These are phyloP conservation scores for Coelopa frigida DNA, from an alignment of 1,140 invertebrate species.

Conservation along the genomic window DNA sequence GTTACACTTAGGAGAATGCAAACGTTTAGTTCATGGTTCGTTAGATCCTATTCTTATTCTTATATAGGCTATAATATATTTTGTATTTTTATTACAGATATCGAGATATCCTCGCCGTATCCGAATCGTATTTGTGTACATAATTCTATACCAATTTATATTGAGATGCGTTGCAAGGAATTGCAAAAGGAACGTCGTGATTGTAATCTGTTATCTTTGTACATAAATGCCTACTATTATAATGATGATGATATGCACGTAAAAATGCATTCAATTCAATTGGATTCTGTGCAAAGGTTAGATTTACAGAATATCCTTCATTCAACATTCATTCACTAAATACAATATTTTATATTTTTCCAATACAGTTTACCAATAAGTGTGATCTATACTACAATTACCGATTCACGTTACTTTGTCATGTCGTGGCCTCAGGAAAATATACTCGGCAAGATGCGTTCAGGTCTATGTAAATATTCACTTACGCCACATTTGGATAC, in stretches of 20 bases:
- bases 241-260: constrained; percentile 34
- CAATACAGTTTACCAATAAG: constrained; percentile 21
- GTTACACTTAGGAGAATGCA: constrained; percentile 14
- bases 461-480: constrained; percentile 42
- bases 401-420: constrained; percentile 36
- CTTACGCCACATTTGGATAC: constrained; percentile 36
- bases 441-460: constrained; percentile 25
- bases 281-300: constrained; percentile 36
- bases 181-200: constrained; percentile 30
- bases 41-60: not conserved
- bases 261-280: constrained; percentile 33
- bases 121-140: constrained; percentile 33
- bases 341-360: constrained; percentile 5
- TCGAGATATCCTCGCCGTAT: constrained; percentile 23
- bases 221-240: constrained; percentile 39
- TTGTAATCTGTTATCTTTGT: constrained; percentile 27
- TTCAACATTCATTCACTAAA: not conserved
- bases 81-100: constrained; percentile 21
- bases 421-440: constrained; percentile 38
- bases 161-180: constrained; percentile 31
- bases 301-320: not conserved
- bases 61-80: not conserved
- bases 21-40: constrained; percentile 12
- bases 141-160: constrained; percentile 37
- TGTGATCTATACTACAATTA: constrained; percentile 33